Percentiles rank a stretch among this genome's conserved stretches.
Conservation (phyloP, 2,797 vertebrate species). For the Nannoperca obscura region DNA sequence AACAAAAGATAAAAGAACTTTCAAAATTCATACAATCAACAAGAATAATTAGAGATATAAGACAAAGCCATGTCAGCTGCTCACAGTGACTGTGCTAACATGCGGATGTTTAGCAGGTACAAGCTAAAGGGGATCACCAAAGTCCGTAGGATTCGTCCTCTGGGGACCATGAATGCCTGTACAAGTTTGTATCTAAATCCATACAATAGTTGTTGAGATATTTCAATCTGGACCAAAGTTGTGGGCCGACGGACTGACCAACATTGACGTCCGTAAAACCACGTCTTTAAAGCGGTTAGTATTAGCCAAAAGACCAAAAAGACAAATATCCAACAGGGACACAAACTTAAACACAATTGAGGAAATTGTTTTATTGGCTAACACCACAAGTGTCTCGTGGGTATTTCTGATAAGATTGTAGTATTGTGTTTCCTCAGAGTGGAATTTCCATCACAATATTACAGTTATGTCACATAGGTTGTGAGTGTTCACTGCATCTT, state of each 20-base stretch:
- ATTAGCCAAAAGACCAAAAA: not conserved
- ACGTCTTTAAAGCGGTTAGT: not conserved
- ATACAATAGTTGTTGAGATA: no score
- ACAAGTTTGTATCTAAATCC: no score
- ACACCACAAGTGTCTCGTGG: not conserved
- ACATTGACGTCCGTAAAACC: no score
- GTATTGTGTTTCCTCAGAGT: conserved; percentile 22
- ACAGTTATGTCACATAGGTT: not conserved
- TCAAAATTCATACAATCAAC: not conserved
- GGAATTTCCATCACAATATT: conserved; percentile 25
- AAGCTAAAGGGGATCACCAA: not conserved
- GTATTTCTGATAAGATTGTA: not conserved
- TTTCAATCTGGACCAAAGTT: no score
- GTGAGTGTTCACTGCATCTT: not conserved
- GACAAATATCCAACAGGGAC: not conserved
- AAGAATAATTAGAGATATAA: not conserved
- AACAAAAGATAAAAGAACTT: not conserved
- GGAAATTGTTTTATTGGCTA: not conserved
- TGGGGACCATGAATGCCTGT: no score
- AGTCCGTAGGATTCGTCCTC: no score
- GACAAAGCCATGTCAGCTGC: not conserved
- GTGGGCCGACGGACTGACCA: no score
- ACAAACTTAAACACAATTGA: conserved; percentile 1
- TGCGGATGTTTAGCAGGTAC: not conserved
- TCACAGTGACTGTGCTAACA: not conserved